Conservation (phyloP, 2,113 vertebrate species). For the Symphodus melops region DNA sequence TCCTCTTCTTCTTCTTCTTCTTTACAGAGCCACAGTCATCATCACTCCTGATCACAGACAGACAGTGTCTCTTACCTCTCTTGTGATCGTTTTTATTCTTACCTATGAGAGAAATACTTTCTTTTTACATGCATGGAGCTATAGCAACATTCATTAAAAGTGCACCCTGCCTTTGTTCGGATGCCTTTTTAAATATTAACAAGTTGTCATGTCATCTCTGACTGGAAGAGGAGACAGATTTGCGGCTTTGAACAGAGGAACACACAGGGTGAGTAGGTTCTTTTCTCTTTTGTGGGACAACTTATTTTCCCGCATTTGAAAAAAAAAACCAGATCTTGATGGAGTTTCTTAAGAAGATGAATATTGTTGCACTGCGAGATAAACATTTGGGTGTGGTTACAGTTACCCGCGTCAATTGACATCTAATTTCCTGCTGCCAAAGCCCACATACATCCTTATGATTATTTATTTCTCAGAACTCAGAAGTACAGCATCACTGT, state of each 20-base stretch:
- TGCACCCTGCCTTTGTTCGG: constrained; percentile 70
- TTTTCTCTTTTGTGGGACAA: neutral
- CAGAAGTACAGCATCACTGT: constrained; percentile 84
- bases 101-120: constrained; percentile 24
- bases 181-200: constrained; percentile 78
- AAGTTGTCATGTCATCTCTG: constrained; percentile 91
- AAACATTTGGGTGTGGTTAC: constrained; percentile 73
- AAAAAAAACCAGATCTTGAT: neutral
- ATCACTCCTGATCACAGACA: constrained; percentile 18
- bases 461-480: constrained; percentile 77
- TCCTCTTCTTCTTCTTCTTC: constrained; percentile 37
- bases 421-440: constrained; percentile 39
- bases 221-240: constrained; percentile 88
- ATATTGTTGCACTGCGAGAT: constrained; percentile 25
- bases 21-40: constrained; percentile 22
- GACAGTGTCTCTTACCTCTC: neutral
- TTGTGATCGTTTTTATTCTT: neutral
- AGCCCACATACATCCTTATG: constrained; percentile 48
- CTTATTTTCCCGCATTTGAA: neutral
- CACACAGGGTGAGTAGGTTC: constrained; percentile 86
- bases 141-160: constrained; percentile 29
- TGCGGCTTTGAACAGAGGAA: constrained; percentile 81
- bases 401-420: constrained; percentile 53
- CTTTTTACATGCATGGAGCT: neutral
- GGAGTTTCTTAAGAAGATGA: constrained; percentile 1